Percentiles rank a stretch among this genome's conserved stretches.
These are phyloP conservation scores for Scaptomyza cyrtandrae DNA, from an alignment of 2,888 invertebrate genomes.

Conservation along the genomic window DNA sequence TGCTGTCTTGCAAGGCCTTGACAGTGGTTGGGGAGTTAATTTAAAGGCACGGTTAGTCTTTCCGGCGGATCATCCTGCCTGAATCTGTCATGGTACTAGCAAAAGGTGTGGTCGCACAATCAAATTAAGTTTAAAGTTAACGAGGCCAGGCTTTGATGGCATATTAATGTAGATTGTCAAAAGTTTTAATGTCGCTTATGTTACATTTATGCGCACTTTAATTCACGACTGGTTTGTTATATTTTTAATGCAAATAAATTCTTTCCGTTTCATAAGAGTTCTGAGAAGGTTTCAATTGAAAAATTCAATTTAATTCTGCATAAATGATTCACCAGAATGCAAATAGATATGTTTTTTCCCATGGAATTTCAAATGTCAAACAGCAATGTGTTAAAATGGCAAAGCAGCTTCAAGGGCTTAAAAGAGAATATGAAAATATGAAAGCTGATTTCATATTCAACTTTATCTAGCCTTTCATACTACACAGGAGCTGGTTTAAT, in stretches of 20 bases:
- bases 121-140: conserved; percentile 58
- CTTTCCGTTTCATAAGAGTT: background rate
- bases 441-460: background rate
- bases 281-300: background rate
- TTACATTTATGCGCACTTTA: background rate
- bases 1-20: conserved; percentile 32
- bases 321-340: background rate
- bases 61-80: conserved; percentile 54
- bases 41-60: conserved; percentile 38
- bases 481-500: no score
- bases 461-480: background rate
- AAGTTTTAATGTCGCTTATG: conserved; percentile 25
- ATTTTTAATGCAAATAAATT: background rate
- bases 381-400: no score
- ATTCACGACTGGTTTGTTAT: background rate
- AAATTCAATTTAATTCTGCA: background rate
- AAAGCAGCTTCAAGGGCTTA: background rate
- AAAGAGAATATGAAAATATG: background rate
- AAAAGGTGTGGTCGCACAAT: conserved; percentile 63
- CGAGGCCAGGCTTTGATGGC: conserved; percentile 32
- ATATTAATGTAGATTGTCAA: conserved; percentile 30
- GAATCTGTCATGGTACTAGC: conserved; percentile 47
- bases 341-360: background rate
- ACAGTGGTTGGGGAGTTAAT: conserved; percentile 52
- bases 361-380: background rate